phyloP scores from a whole-genome alignment of 2,888 invertebrate genomes.

The Agrotis segetum region DNA sequence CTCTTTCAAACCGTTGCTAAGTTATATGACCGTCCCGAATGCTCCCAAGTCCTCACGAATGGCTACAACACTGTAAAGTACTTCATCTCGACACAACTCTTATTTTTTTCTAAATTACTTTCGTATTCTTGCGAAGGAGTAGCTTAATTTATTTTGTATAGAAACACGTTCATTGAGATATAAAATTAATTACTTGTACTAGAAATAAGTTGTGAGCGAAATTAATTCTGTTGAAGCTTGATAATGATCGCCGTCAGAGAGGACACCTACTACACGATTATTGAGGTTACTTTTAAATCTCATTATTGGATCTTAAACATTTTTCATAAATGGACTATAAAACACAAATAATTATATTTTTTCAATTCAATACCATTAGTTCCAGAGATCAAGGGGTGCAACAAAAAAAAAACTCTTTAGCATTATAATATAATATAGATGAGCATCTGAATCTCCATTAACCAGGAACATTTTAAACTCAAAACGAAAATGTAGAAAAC shows the following conservation, averaged over 20 bases:
- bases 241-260: background rate
- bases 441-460: background rate
- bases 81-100: background rate
- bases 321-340: too few relatives aligned
- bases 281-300: too few relatives aligned
- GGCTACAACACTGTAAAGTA: constrained; percentile 4
- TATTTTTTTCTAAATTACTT: constrained; percentile 24
- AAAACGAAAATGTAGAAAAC: constrained; percentile 25
- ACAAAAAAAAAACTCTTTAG: too few relatives aligned
- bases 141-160: constrained; percentile 10
- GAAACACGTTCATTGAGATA: background rate
- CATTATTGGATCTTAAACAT: too few relatives aligned
- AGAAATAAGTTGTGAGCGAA: constrained; percentile 1
- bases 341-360: too few relatives aligned
- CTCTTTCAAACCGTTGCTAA: constrained; percentile 9
- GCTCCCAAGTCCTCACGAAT: constrained; percentile 3
- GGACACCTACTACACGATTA: too few relatives aligned
- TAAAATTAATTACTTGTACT: constrained; percentile 12
- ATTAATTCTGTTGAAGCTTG: background rate
- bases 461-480: constrained; percentile 16
- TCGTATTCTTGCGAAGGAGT: constrained; percentile 3
- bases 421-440: too few relatives aligned
- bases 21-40: constrained; percentile 25
- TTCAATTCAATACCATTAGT: too few relatives aligned
- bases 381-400: too few relatives aligned